Conservation (phyloP, 2,113 vertebrate species). For the Anoura caudifer region DNA sequence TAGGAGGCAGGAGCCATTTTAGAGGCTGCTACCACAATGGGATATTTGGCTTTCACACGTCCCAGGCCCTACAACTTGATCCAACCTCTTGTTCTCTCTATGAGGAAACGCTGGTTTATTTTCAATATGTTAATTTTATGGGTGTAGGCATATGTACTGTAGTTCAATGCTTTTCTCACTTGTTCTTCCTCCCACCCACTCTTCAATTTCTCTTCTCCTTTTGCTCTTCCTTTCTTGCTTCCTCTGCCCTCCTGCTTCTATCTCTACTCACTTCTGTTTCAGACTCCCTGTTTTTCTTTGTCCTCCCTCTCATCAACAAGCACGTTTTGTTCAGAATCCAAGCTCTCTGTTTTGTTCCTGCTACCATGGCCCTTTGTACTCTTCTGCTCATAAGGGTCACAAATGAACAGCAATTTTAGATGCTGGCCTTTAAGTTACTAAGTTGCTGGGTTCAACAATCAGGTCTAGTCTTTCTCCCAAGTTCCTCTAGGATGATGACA, state of each 20-base stretch:
- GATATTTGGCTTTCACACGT: conserved; percentile 10
- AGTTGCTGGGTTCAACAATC: conserved; percentile 26
- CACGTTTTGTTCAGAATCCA: neutral
- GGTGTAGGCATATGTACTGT: conserved; percentile 24
- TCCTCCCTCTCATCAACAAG: neutral
- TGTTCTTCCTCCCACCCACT: conserved; percentile 60
- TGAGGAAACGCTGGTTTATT: conserved; percentile 25
- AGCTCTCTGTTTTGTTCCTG: neutral
- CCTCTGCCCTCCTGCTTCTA: conserved; percentile 28
- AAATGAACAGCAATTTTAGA: conserved; percentile 31
- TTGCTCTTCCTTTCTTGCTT: conserved; percentile 65
- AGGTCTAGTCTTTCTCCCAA: neutral
- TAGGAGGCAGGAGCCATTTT: neutral
- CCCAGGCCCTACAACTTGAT: neutral
- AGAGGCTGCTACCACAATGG: neutral
- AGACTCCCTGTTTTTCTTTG: neutral
- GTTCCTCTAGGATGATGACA: conserved; percentile 56
- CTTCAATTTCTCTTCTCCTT: conserved; percentile 73
- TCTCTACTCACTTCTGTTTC: conserved; percentile 45
- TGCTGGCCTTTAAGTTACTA: conserved; percentile 40
- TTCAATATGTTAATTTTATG: conserved; percentile 47
- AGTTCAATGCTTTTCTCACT: conserved; percentile 46
- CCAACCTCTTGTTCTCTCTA: conserved; percentile 29
- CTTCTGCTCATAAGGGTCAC: neutral
- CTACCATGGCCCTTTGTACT: neutral